Conservation (phyloP, 2,797 vertebrate species). For the Phyllotis vaccarum region DNA sequence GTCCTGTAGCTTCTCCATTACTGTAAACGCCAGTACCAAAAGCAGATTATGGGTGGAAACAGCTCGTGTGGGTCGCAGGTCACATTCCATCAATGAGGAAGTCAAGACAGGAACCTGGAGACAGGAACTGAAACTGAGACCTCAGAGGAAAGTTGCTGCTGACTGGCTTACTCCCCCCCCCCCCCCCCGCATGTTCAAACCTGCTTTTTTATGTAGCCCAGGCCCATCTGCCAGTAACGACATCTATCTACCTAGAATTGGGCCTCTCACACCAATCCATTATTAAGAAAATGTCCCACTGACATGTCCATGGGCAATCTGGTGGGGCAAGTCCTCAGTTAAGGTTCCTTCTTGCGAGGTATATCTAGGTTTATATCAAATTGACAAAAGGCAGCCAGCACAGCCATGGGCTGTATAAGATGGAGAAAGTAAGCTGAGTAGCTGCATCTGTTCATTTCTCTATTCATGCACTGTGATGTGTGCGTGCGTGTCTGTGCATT, state of each 20-base stretch:
- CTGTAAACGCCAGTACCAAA: background rate
- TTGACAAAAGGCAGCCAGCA: background rate
- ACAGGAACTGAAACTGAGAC: background rate
- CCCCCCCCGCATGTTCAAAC: background rate
- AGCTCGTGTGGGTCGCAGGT: too few species aligned
- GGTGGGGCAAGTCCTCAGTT: background rate
- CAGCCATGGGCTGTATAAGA: background rate
- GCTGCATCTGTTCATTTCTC: too few species aligned
- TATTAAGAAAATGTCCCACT: background rate
- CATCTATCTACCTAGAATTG: background rate
- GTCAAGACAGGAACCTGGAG: background rate
- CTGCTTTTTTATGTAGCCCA: background rate
- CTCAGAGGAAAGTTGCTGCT: too few species aligned
- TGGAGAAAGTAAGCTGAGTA: background rate
- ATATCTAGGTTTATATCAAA: background rate
- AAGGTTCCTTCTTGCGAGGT: background rate
- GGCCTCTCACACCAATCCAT: background rate
- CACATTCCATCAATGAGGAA: background rate
- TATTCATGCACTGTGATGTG: background rate
- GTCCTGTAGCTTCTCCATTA: background rate
- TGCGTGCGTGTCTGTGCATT: background rate
- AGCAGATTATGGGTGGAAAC: background rate
- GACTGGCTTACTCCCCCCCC: background rate
- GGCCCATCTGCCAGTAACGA: background rate
- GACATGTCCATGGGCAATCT: background rate